phyloP scores from a whole-genome alignment of 2,888 invertebrate species.

The Blastobasis adustella region DNA sequence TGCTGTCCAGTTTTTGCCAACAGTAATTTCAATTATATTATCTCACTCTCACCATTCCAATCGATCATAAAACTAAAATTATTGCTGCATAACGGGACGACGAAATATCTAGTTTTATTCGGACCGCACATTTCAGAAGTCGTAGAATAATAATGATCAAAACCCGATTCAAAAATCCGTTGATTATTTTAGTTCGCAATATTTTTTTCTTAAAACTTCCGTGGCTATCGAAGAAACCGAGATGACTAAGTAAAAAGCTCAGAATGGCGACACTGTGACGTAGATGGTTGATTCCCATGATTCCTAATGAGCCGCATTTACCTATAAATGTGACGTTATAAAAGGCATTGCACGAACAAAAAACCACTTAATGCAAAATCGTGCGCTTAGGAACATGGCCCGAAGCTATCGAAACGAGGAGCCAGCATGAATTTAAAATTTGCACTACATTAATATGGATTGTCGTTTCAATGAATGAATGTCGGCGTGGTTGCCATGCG shows the following conservation, averaged over 20 bases:
- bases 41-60: conserved; percentile 37
- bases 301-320: conserved; percentile 52
- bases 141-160: conserved; percentile 9
- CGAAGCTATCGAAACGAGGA: conserved; percentile 62
- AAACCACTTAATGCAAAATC: conserved; percentile 68
- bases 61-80: conserved; percentile 40
- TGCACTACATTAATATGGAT: conserved; percentile 75
- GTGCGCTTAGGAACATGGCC: conserved; percentile 64
- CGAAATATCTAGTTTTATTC: conserved; percentile 13
- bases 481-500: conserved; percentile 67
- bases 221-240: neutral
- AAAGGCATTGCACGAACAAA: conserved; percentile 60
- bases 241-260: neutral
- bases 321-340: conserved; percentile 56
- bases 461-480: conserved; percentile 73
- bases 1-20: conserved; percentile 54
- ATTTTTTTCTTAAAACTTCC: neutral
- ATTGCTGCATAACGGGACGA: conserved; percentile 25
- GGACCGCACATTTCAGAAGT: neutral
- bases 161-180: conserved; percentile 4
- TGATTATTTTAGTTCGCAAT: neutral
- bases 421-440: conserved; percentile 71
- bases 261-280: conserved; percentile 31
- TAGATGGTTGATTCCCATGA: conserved; percentile 43
- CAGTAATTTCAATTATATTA: conserved; percentile 45